phyloP scores from a whole-genome alignment of 2,888 invertebrate species.

The Ecdyonurus torrentis region DNA sequence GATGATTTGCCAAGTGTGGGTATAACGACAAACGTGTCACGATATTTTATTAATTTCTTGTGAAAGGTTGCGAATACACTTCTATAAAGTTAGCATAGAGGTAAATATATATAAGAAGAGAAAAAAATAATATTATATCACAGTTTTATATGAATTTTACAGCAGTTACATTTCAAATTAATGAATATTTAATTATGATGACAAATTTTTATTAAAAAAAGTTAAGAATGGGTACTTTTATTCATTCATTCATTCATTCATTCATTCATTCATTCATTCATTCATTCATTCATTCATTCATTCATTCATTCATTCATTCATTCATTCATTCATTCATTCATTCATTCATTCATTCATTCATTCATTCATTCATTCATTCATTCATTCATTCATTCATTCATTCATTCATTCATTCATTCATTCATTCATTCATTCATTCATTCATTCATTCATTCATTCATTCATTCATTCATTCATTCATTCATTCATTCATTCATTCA shows the following conservation, averaged over 20 bases:
- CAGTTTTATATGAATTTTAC: no score
- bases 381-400: constrained; percentile 3
- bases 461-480: neutral
- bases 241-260: constrained; percentile 9
- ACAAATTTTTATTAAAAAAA: no score
- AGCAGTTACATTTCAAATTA: no score
- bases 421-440: neutral
- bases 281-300: constrained; percentile 8
- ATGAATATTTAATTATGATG: no score
- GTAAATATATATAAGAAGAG: no score
- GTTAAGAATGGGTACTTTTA: no score
- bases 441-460: neutral
- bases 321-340: constrained; percentile 5
- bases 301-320: constrained; percentile 8
- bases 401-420: constrained; percentile 1
- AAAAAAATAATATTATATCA: no score
- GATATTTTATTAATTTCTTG: no score
- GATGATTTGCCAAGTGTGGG: no score
- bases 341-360: constrained; percentile 5
- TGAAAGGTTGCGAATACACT: no score
- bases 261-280: constrained; percentile 9
- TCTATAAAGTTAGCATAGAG: no score
- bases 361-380: constrained; percentile 5
- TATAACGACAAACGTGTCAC: no score
- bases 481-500: neutral